Percentiles rank a stretch among this genome's conserved stretches.
These are phyloP conservation scores for Halocynthia roretzi DNA, from an alignment of 23 tunicate species.

Conservation along the genomic window DNA sequence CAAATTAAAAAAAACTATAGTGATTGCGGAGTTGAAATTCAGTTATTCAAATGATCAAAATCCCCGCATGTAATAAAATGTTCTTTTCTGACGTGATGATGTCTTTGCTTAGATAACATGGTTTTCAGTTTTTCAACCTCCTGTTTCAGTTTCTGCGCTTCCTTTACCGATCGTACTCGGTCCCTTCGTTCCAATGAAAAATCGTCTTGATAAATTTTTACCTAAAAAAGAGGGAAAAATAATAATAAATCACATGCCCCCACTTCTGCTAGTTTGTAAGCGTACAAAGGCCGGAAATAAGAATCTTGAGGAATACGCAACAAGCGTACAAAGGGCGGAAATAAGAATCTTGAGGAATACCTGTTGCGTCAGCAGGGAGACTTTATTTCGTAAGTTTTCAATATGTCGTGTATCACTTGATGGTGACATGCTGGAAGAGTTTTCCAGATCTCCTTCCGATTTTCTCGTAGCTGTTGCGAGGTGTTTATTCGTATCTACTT, in stretches of 20 bases:
- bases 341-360: background rate
- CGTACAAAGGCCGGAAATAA: no score
- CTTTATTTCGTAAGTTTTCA: background rate
- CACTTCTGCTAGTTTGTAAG: no score
- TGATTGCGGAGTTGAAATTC: background rate
- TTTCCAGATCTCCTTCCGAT: conserved; percentile 10
- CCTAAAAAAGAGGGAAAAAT: conserved; percentile 3
- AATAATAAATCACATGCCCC: no score
- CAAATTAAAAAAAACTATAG: no score
- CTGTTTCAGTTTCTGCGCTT: background rate
- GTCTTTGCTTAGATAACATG: background rate
- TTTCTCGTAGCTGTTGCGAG: background rate
- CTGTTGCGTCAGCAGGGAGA: conserved; percentile 10
- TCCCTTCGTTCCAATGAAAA: conserved; percentile 3
- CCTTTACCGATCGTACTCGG: conserved; percentile 10
- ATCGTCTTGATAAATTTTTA: conserved; percentile 10
- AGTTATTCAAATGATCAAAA: conserved; percentile 7
- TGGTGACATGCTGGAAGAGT: background rate
- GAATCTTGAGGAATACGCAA: background rate
- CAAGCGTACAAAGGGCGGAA: no score
- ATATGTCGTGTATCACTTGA: background rate
- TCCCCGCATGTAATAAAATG: conserved; percentile 7
- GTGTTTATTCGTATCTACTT: background rate
- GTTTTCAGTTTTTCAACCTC: background rate
- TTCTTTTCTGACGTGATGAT: background rate